Evolutionary conservation across 2,797 vertebrate species (phyloP).

Genomic region (Muscicapa comitata): DNA sequence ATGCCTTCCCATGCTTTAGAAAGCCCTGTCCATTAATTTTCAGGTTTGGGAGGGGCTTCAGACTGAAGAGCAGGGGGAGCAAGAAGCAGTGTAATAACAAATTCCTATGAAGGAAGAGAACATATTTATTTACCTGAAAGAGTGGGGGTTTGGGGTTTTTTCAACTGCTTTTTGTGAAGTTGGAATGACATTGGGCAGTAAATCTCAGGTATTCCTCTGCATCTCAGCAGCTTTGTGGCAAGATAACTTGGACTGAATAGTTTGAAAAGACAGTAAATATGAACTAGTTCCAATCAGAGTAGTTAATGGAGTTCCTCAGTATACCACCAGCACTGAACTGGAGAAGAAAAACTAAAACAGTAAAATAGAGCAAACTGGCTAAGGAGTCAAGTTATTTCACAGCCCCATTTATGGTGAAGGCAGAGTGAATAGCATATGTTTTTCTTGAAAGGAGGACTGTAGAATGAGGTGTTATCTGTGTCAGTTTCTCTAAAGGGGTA

Average conservation of each 20-base stretch:
- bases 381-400: not conserved
- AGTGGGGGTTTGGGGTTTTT: rapidly evolving
- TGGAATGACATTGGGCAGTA: not conserved
- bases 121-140: not conserved
- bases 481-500: not conserved
- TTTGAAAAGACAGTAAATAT: not conserved
- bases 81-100: not conserved
- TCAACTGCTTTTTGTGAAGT: not conserved
- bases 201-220: not conserved
- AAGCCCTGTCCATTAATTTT: not conserved
- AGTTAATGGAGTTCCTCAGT: not conserved
- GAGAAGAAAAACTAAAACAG: not conserved
- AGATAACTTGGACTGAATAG: not conserved
- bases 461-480: not conserved
- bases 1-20: not conserved
- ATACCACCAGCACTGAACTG: not conserved
- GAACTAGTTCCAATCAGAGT: not conserved
- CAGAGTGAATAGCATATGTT: not conserved
- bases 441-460: not conserved
- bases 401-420: not conserved
- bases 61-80: not conserved
- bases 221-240: not conserved
- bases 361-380: not conserved
- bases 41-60: not conserved
- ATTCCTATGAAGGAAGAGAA: not conserved